Evolutionary conservation across 2,888 invertebrate genomes (phyloP).

Genomic region (Hirtodrosophila cameraria): DNA sequence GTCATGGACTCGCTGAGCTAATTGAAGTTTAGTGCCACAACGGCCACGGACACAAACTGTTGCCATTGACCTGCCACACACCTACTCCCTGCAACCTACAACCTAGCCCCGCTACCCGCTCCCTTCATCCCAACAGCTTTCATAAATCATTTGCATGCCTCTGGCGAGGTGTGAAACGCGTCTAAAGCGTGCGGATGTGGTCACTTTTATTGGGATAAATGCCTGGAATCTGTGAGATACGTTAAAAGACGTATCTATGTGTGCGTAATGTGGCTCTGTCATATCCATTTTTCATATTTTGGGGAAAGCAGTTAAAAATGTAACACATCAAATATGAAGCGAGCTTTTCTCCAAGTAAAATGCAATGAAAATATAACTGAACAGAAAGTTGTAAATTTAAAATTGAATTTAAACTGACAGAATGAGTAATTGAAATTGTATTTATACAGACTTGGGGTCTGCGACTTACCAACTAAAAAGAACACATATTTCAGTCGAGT

Average conservation of each 20-base stretch:
- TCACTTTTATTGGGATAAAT: conserved; percentile 13
- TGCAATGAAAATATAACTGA: too few relatives aligned
- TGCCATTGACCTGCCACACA: conserved; percentile 55
- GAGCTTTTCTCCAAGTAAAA: too few relatives aligned
- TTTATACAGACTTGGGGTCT: too few relatives aligned
- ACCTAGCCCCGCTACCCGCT: neutral
- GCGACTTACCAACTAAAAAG: too few relatives aligned
- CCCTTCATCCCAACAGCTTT: neutral
- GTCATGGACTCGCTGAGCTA: conserved; percentile 72
- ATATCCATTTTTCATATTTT: too few relatives aligned
- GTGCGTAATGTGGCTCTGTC: conserved; percentile 1
- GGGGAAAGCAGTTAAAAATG: too few relatives aligned
- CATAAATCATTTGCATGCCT: conserved; percentile 57
- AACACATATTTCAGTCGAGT: too few relatives aligned
- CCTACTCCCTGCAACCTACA: neutral
- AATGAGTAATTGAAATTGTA: too few relatives aligned
- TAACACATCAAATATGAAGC: too few relatives aligned
- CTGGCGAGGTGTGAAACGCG: conserved; percentile 24
- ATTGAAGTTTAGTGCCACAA: conserved; percentile 73
- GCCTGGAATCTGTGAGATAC: conserved; percentile 26
- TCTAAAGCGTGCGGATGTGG: conserved; percentile 8
- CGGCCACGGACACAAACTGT: conserved; percentile 42
- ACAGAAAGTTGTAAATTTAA: too few relatives aligned
- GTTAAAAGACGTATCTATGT: neutral
- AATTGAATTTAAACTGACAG: too few relatives aligned